Evolutionary conservation across 1,140 invertebrate species (phyloP).

Genomic region (Rhynchophorus ferrugineus): DNA sequence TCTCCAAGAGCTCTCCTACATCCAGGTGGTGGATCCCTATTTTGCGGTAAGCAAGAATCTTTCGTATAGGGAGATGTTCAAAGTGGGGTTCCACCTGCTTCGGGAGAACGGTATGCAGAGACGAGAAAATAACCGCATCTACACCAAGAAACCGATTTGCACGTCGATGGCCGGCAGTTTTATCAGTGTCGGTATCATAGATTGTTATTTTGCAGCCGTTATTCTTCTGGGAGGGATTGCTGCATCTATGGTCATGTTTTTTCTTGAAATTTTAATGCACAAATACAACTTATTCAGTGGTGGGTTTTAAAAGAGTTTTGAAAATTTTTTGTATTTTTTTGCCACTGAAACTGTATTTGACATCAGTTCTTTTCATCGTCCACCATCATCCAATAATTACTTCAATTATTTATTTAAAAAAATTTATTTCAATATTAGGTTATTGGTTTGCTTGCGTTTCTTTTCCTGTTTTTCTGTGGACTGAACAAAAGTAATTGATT

Average conservation of each 20-base stretch:
- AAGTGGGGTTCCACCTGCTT: constrained; percentile 53
- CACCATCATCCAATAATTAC: too few species aligned
- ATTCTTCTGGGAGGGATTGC: neutral
- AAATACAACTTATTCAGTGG: too few species aligned
- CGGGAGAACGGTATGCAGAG: constrained; percentile 53
- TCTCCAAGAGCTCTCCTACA: constrained; percentile 52
- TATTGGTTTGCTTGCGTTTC: too few species aligned
- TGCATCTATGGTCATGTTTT: neutral
- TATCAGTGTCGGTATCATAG: neutral
- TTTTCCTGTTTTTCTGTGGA: too few species aligned
- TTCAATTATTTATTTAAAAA: too few species aligned
- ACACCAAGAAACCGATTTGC: neutral
- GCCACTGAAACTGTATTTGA: too few species aligned
- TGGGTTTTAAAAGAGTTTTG: too few species aligned
- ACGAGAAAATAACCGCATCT: constrained; percentile 40
- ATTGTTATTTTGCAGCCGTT: neutral
- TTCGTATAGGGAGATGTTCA: constrained; percentile 53
- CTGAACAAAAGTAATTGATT: too few species aligned
- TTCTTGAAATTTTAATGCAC: neutral
- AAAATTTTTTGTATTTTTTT: too few species aligned
- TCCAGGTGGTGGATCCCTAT: constrained; percentile 52
- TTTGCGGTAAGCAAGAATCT: constrained; percentile 51
- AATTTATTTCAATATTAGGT: too few species aligned
- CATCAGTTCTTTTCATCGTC: too few species aligned
- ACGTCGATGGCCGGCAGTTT: neutral